These are phyloP conservation scores for Drosophila pseudotakahashii DNA, from an alignment of 2,888 invertebrate genomes.

Conservation along the genomic window DNA sequence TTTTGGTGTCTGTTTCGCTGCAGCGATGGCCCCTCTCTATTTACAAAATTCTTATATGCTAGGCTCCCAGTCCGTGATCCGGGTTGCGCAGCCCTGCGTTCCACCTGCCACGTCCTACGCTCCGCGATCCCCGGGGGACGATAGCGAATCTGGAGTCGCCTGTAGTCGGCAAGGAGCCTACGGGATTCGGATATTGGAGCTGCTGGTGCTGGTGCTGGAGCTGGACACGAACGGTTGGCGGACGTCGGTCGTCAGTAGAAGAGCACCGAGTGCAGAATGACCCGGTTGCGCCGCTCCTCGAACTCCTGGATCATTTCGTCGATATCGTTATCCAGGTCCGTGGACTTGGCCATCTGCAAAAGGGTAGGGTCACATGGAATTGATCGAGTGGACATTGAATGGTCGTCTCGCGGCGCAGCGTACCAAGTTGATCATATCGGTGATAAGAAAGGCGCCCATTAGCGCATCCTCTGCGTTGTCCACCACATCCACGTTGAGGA, in stretches of 20 bases:
- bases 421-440: conserved; percentile 96
- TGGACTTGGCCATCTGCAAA: conserved; percentile 64
- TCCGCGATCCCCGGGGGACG: not conserved
- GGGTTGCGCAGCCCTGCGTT: not conserved
- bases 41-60: conserved; percentile 20
- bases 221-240: conserved; percentile 39
- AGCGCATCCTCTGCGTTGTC: conserved; percentile 99
- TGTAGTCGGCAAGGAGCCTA: not conserved
- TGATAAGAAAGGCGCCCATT: conserved; percentile 98
- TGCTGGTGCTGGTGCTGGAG: conserved; percentile 29
- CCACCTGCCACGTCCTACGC: not conserved
- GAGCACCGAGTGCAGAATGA: conserved; percentile 67
- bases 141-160: conserved; percentile 11
- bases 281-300: conserved; percentile 69
- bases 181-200: not conserved
- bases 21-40: conserved; percentile 19
- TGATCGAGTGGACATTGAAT: not conserved
- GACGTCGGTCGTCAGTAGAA: conserved; percentile 70
- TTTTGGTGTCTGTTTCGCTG: not conserved
- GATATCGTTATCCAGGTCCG: conserved; percentile 68
- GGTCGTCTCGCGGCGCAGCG: conserved; percentile 25
- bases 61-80: conserved; percentile 3
- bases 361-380: not conserved
- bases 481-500: conserved; percentile 99
- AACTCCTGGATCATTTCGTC: conserved; percentile 73